Percentiles rank a stretch among this genome's conserved stretches.
These are phyloP conservation scores for Drosophila melanica DNA, from an alignment of 1,140 invertebrate species.

Conservation along the genomic window DNA sequence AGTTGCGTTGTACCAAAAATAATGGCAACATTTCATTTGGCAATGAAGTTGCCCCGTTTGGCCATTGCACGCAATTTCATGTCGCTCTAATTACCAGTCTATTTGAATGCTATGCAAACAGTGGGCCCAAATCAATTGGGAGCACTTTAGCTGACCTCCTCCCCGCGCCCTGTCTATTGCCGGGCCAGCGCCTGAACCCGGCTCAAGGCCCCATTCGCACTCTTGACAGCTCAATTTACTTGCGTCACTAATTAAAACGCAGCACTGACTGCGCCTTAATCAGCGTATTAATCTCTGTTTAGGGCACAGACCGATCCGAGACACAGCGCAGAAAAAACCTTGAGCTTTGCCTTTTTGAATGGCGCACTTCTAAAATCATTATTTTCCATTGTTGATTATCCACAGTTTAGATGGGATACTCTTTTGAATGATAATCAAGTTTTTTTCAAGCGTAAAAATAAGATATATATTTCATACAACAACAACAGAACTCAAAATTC, in stretches of 20 bases:
- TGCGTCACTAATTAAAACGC: slow-evolving; percentile 50
- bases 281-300: slow-evolving; percentile 75
- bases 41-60: slow-evolving; percentile 45
- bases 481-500: too few species aligned
- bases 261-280: slow-evolving; percentile 60
- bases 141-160: slow-evolving; percentile 21
- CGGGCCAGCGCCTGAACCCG: slow-evolving; percentile 32
- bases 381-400: background rate
- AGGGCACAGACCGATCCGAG: slow-evolving; percentile 15
- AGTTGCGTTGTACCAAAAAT: slow-evolving; percentile 54
- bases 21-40: slow-evolving; percentile 59
- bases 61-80: slow-evolving; percentile 63
- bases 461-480: too few species aligned
- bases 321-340: slow-evolving; percentile 32
- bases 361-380: slow-evolving; percentile 45
- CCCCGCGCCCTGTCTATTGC: background rate
- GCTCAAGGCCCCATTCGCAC: slow-evolving; percentile 54
- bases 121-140: slow-evolving; percentile 44
- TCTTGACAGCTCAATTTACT: slow-evolving; percentile 72
- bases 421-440: background rate
- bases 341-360: slow-evolving; percentile 15
- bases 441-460: too few species aligned
- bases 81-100: slow-evolving; percentile 50
- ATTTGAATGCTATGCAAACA: slow-evolving; percentile 52
- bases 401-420: background rate